A percentile compares a stretch with the other conserved stretches of the same genome.
Conservation (phyloP, 1,140 invertebrate genomes). For the Eriocheir sinensis region DNA sequence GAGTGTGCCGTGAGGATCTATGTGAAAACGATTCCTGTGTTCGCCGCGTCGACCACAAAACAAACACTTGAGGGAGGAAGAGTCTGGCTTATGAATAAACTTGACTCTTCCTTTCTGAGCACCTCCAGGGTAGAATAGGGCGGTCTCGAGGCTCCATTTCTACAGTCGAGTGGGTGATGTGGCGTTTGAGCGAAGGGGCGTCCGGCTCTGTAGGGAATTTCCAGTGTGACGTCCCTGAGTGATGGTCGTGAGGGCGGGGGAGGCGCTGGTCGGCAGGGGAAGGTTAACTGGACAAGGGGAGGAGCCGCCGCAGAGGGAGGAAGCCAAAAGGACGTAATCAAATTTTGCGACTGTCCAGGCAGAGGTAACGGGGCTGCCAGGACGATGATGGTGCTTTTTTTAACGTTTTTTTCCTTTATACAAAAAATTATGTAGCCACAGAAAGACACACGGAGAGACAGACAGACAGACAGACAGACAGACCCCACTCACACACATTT, state of each 20-base stretch:
- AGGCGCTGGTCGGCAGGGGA: no score
- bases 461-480: neutral
- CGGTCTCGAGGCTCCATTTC: no score
- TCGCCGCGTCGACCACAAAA: neutral
- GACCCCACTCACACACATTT: no score
- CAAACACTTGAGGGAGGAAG: neutral
- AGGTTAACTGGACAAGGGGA: neutral
- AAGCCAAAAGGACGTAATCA: neutral
- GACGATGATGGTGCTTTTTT: neutral
- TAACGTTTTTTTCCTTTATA: no score
- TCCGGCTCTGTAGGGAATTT: no score
- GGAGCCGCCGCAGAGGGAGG: neutral
- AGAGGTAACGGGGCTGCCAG: neutral
- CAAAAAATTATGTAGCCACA: no score
- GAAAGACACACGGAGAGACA: neutral
- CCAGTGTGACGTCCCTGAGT: no score
- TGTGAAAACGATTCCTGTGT: neutral
- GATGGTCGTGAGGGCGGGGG: no score
- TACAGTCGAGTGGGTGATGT: no score
- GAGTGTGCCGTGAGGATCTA: constrained; percentile 9
- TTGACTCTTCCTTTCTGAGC: no score
- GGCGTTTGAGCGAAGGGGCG: neutral
- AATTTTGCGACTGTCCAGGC: neutral
- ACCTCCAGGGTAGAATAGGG: no score
- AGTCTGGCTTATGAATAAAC: neutral